Evolutionary conservation across 2,113 vertebrate species (phyloP), one percentile per base, ranked within the genome.

Genomic region (Labrus mixtus): DNA sequence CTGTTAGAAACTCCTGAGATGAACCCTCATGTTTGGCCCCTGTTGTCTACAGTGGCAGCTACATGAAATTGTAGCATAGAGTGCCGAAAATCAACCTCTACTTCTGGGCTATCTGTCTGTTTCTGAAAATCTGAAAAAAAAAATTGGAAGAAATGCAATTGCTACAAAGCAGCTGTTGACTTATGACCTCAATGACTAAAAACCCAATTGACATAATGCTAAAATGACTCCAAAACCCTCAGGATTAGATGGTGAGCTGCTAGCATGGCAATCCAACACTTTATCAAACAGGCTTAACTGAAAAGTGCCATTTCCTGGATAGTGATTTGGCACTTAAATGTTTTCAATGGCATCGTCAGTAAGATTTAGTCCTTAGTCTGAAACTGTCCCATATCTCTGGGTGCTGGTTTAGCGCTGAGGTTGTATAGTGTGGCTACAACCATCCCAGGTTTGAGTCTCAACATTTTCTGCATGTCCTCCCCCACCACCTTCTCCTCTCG

Each of bases 221-320:
- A 25, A 68, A 80, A 70, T 54, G 15, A 71, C 56, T 54, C 4
- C 17, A 20, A 60, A 66, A 54, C 11, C 37, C 48, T 25, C 11
- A 6, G 67, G 76, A 71, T 53, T 62, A 63, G 10, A 25, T 20
- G 11, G 25, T 33, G 7, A 36, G 8, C 8, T 59, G 5, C 3
- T 17, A 48, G 6, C 46, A 48, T 59, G 60, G 10, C 4, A 10
- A 70, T 10, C 60, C 5, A 8, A 8, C 5, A 3, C 57, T 58
- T 58, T 17, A 33, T 64, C 13, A 58, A 54, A 46, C 25, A 23
- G 10, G 23, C 41, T 62, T 36, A 61, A 56, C 6, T 33, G 6
- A 58, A 68, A 58, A 17, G 13, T 33, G 17, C 17, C 50, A 8
- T 43, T 54, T 58, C 0, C 12, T 54, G 73, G 43, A 46, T 8